Evolutionary conservation across 2,113 vertebrate genomes (phyloP).

Genomic region (Conger conger): DNA sequence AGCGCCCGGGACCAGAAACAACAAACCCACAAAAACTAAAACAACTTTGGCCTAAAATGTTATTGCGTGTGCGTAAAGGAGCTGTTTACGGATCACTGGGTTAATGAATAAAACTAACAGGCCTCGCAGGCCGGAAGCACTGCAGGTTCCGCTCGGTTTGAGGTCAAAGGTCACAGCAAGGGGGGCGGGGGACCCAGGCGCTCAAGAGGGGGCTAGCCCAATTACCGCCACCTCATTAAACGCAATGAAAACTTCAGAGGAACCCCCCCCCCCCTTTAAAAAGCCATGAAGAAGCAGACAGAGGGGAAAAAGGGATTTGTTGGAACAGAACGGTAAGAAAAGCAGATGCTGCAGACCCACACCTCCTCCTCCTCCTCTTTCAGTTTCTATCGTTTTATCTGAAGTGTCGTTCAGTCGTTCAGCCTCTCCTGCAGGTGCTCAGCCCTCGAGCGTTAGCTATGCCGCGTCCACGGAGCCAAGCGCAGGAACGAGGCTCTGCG

Average conservation of each 20-base stretch:
- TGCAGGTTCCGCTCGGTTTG: not conserved
- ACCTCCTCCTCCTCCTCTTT: too few species aligned
- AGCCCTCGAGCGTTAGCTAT: too few species aligned
- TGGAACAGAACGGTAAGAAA: not conserved
- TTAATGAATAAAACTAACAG: conserved; percentile 68
- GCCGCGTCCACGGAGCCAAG: too few species aligned
- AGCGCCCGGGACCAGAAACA: not conserved
- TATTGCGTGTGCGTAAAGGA: conserved; percentile 57
- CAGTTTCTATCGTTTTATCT: too few species aligned
- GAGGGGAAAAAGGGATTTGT: not conserved
- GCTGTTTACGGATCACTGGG: conserved; percentile 63
- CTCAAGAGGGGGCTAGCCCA: conserved; percentile 48
- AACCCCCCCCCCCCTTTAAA: not conserved
- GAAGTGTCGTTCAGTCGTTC: too few species aligned
- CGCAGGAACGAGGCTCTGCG: too few species aligned
- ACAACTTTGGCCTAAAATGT: conserved; percentile 31
- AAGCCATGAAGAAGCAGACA: not conserved
- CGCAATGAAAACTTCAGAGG: conserved; percentile 38
- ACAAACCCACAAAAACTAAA: not conserved
- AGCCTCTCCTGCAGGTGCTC: too few species aligned
- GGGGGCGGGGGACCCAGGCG: conserved; percentile 33
- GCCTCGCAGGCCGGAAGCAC: conserved; percentile 44
- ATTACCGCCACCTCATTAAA: conserved; percentile 53
- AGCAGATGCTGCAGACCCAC: not conserved
- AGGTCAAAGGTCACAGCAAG: conserved; percentile 28